Percentiles rank a stretch among this genome's conserved stretches.
These are phyloP conservation scores for Decapterus maruadsi DNA, from an alignment of 2,797 vertebrate genomes.

Conservation along the genomic window DNA sequence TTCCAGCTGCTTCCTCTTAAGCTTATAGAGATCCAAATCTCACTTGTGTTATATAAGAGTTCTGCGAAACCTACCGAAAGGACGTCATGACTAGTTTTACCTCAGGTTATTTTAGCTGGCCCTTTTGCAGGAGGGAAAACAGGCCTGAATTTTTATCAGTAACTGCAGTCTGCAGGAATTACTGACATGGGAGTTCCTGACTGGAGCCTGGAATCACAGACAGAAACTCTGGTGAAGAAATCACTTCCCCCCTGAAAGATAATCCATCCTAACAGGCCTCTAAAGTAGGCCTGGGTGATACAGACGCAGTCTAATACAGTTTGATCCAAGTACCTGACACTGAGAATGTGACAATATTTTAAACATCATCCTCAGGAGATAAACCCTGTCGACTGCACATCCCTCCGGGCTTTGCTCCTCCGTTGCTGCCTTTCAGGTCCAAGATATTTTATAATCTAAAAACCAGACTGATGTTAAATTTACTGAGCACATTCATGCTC, in stretches of 20 bases:
- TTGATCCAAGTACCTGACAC: neutral
- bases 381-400: neutral
- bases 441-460: no score
- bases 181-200: constrained; percentile 28
- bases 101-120: constrained; percentile 48
- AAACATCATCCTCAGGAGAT: neutral
- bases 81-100: constrained; percentile 45
- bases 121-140: constrained; percentile 18
- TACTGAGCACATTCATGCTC: no score
- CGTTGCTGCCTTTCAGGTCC: neutral
- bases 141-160: neutral
- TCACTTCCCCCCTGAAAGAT: constrained; percentile 11
- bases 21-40: constrained; percentile 69
- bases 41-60: constrained; percentile 60
- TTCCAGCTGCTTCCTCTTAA: constrained; percentile 69
- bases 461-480: no score
- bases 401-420: neutral
- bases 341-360: neutral
- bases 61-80: constrained; percentile 50
- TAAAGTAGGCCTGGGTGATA: constrained; percentile 11
- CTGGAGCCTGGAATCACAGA: constrained; percentile 44
- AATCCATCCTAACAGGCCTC: constrained; percentile 30
- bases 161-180: constrained; percentile 38
- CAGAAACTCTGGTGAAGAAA: constrained; percentile 2
- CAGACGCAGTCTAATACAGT: constrained; percentile 11